Evolutionary conservation across 2,113 vertebrate species (phyloP), one percentile per base, ranked within the genome.

Genomic region (Cranoglanis bouderius): DNA sequence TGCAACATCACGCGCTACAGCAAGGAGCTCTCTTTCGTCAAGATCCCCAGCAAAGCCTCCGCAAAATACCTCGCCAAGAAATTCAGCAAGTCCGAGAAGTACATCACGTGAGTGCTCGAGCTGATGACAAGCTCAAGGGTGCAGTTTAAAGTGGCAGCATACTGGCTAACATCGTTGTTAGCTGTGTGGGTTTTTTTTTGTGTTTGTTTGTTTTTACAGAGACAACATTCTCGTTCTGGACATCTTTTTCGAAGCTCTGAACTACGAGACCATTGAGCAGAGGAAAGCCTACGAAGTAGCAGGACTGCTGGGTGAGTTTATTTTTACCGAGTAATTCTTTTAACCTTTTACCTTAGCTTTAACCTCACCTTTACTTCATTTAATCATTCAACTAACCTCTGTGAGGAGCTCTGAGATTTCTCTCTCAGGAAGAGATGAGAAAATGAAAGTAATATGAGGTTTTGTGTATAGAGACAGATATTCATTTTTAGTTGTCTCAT

Each of bases 1-100:
- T 99, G 98, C 96, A 99, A 99, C 90, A 97, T 98, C 93, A 99
- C 98, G 9, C 97, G 98, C 92, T 99, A 97, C 26, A 97, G 95
- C 93, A 99, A 99, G 94, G 98, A 99, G 95, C 96, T 99, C 92
- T 99, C 98, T 93, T 99, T 99, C 92, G 98, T 99, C 87, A 99
- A 98, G 95, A 99, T 99, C 89, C 98, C 98, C 93, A 99, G 98
- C 96, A 99, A 99, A 91, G 98, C 98, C 10, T 99, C 98, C 0
- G 98, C 98, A 89, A 99, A 98, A 90, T 99, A 99, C 92, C 95
- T 99, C 63, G 98, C 98, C 92, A 99, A 99, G 96, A 99, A 99
- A 91, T 99, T 98, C 96, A 99, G 99, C 97, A 99, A 98, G 91
- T 97, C 98, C 0, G 98, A 99, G 94, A 97, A 99, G 93, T 99